phyloP scores from a whole-genome alignment of 1,140 invertebrate genomes.

The Zaprionus nigranus region DNA sequence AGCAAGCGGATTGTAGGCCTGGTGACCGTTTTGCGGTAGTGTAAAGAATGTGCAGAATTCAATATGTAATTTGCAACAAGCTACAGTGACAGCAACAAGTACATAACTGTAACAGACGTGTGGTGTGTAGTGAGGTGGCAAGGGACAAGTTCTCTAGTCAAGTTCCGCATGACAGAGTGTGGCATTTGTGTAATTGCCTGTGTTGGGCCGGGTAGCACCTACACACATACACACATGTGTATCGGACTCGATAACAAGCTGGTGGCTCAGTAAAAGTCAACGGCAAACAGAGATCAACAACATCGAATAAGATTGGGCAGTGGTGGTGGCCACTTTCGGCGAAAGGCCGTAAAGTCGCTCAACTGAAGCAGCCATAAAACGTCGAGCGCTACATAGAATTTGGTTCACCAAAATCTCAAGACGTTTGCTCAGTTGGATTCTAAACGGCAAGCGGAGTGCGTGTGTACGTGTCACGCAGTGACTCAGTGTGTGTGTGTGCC shows the following conservation, averaged over 20 bases:
- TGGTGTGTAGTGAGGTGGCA: constrained; percentile 34
- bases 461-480: constrained; percentile 32
- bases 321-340: constrained; percentile 60
- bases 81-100: not conserved
- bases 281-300: constrained; percentile 22
- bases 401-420: constrained; percentile 52
- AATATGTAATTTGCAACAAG: constrained; percentile 3
- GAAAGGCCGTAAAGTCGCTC: constrained; percentile 74
- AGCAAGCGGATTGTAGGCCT: not conserved
- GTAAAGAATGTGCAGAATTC: constrained; percentile 2
- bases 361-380: constrained; percentile 75
- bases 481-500: constrained; percentile 7
- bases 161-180: constrained; percentile 49
- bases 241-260: not conserved
- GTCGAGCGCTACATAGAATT: constrained; percentile 63
- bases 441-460: constrained; percentile 57
- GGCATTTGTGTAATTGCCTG: constrained; percentile 14
- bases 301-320: constrained; percentile 26
- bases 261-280: constrained; percentile 37
- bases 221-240: not conserved
- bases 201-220: not conserved
- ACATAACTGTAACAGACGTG: constrained; percentile 24
- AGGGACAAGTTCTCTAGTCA: constrained; percentile 25
- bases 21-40: constrained; percentile 1
- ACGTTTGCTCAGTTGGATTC: constrained; percentile 64